Percentiles rank a stretch among this genome's conserved stretches.
phyloP scores from a whole-genome alignment of 2,888 invertebrate genomes.

The Octodonta nipae region DNA sequence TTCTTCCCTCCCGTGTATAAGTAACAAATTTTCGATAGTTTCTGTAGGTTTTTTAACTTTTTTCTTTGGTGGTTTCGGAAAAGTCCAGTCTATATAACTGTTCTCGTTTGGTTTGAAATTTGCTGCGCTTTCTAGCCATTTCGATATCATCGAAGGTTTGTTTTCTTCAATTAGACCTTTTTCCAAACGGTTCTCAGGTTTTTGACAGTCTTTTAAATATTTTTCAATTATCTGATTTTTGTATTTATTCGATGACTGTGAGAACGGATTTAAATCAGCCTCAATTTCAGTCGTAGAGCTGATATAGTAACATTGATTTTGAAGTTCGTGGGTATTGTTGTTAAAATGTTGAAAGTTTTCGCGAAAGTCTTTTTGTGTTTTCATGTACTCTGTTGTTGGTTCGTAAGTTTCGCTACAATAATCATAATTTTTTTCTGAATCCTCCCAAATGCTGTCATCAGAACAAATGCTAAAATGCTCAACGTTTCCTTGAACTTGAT shows the following conservation, averaged over 20 bases:
- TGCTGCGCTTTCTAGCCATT: constrained; percentile 64
- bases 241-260: constrained; percentile 36
- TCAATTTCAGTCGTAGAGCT: constrained; percentile 35
- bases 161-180: constrained; percentile 17
- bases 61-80: constrained; percentile 27
- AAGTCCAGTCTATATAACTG: constrained; percentile 54
- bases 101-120: constrained; percentile 59
- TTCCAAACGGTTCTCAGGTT: constrained; percentile 19
- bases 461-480: constrained; percentile 70
- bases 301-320: constrained; percentile 32
- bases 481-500: constrained; percentile 62
- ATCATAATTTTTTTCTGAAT: constrained; percentile 36
- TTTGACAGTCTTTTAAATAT: constrained; percentile 39
- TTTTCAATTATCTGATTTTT: constrained; percentile 49
- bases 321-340: constrained; percentile 15
- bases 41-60: constrained; percentile 16
- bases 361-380: constrained; percentile 26
- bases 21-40: constrained; percentile 9
- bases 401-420: constrained; percentile 12
- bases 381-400: constrained; percentile 10
- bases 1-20: constrained; percentile 50
- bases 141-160: constrained; percentile 49
- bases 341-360: constrained; percentile 14
- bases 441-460: constrained; percentile 68
- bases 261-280: constrained; percentile 24